Percentiles rank a stretch among this genome's conserved stretches.
phyloP scores from a whole-genome alignment of 2,888 invertebrate species.

The Tenthredo notha region DNA sequence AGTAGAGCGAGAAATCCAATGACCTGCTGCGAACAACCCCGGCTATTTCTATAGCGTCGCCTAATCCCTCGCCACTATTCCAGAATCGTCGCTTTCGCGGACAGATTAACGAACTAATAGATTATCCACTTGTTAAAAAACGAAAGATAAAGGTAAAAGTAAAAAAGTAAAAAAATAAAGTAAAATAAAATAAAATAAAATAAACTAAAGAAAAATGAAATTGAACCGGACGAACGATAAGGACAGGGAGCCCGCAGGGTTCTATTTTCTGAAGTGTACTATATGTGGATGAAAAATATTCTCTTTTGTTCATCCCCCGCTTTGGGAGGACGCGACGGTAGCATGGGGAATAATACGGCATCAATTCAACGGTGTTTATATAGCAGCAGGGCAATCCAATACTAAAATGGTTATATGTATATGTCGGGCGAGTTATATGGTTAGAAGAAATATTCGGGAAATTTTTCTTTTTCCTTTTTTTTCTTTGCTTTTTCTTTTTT shows the following conservation, averaged over 20 bases:
- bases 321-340: not conserved
- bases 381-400: conserved; percentile 37
- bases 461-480: not conserved
- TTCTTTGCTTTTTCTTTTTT: not conserved
- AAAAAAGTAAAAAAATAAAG: not conserved
- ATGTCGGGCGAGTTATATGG: not conserved
- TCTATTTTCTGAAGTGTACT: not conserved
- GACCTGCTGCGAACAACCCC: not conserved
- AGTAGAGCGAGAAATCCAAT: conserved; percentile 52
- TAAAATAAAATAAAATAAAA: not conserved
- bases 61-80: not conserved
- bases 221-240: not conserved
- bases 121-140: conserved; percentile 1
- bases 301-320: conserved; percentile 16
- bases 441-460: conserved; percentile 32
- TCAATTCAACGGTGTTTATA: conserved; percentile 47
- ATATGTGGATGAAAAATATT: conserved; percentile 27
- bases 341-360: conserved; percentile 25
- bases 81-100: not conserved
- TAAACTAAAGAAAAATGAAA: not conserved
- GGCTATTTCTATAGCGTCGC: not conserved
- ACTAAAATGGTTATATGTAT: conserved; percentile 8
- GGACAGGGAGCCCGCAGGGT: not conserved
- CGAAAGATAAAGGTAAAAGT: not conserved
- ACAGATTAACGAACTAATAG: not conserved